Conservation (phyloP, 2,113 vertebrate genomes). For the Lepus timidus region DNA sequence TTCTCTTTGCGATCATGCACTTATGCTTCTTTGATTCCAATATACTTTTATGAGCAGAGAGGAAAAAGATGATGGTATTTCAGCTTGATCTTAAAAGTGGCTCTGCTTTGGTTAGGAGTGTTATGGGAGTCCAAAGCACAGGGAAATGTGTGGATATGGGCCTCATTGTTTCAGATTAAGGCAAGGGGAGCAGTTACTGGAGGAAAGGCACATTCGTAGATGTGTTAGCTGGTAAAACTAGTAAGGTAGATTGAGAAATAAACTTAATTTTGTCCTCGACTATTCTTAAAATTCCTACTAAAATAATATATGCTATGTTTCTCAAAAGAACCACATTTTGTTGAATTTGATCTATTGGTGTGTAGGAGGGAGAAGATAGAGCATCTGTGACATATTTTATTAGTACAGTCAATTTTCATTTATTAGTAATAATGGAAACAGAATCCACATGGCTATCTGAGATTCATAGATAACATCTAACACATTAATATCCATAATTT, state of each 20-base stretch:
- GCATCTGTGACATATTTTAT: conserved; percentile 79
- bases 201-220: not conserved
- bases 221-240: not conserved
- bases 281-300: conserved; percentile 68
- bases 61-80: not conserved
- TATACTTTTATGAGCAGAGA: not conserved
- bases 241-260: not conserved
- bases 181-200: not conserved
- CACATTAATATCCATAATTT: not conserved
- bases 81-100: not conserved
- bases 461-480: conserved; percentile 27
- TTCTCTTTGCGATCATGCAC: not conserved
- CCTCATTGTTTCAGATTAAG: not conserved
- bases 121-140: not conserved
- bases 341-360: conserved; percentile 73
- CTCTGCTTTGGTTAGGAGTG: not conserved
- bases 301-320: conserved; percentile 69
- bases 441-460: conserved; percentile 55
- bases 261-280: conserved; percentile 44
- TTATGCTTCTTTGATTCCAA: not conserved
- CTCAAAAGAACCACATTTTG: conserved; percentile 63
- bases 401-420: conserved; percentile 70
- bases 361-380: conserved; percentile 77
- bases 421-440: conserved; percentile 70
- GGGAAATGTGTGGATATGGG: not conserved